These are phyloP conservation scores for Phataginus tetradactyla DNA, from an alignment of 2,797 vertebrate species.

Conservation along the genomic window DNA sequence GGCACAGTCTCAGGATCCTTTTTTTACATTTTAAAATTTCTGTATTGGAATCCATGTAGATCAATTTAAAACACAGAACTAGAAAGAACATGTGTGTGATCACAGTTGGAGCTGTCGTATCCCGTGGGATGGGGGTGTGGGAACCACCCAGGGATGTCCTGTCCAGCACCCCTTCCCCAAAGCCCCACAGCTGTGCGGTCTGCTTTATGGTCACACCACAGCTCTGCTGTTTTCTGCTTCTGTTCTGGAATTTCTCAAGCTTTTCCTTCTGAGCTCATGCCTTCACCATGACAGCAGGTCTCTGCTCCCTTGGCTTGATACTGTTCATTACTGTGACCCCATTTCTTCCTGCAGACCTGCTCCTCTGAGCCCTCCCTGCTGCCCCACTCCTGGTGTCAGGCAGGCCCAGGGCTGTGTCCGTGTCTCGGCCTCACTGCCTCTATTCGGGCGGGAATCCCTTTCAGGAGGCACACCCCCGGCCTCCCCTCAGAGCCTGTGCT, in stretches of 20 bases:
- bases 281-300: not conserved
- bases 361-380: not conserved
- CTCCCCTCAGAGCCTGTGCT: no score
- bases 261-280: not conserved
- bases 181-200: no score
- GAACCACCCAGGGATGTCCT: not conserved
- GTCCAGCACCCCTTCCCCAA: no score
- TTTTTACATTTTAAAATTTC: not conserved
- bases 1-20: fast-evolving
- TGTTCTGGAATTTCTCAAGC: not conserved
- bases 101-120: no score
- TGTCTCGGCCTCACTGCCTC: not conserved
- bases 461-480: no score
- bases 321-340: not conserved
- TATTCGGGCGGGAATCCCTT: not conserved
- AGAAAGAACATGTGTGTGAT: no score
- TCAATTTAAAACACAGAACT: not conserved
- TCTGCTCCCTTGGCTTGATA: not conserved
- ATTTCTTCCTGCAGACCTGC: not conserved
- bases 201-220: no score
- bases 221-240: no score
- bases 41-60: not conserved
- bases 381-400: no score
- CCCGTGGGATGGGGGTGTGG: no score
- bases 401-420: no score